Evolutionary conservation across 2,888 invertebrate species (phyloP).

Genomic region (Zelleria hepariella): DNA sequence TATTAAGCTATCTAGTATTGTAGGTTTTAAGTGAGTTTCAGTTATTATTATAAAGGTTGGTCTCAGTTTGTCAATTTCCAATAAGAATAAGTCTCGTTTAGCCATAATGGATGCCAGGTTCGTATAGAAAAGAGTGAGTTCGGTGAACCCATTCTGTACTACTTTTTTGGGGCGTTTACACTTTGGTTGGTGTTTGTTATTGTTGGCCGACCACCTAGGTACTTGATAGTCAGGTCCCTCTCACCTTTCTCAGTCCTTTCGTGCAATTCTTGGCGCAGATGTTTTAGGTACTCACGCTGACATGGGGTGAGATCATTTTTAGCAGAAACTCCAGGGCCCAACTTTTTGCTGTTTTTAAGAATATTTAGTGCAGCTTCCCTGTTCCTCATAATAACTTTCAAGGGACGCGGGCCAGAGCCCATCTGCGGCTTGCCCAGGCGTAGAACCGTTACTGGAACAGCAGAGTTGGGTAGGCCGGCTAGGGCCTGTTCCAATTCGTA

Average conservation of each 20-base stretch:
- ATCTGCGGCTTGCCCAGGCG: constrained; percentile 7
- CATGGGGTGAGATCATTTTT: constrained; percentile 8
- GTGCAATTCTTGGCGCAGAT: neutral
- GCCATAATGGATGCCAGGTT: constrained; percentile 12
- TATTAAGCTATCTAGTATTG: too few species aligned
- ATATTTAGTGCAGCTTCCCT: constrained; percentile 4
- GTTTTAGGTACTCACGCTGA: constrained; percentile 8
- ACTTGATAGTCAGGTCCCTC: too few species aligned
- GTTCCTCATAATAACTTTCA: constrained; percentile 4
- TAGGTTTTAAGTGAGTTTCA: too few species aligned
- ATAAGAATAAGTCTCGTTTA: constrained; percentile 10
- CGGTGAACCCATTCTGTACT: neutral
- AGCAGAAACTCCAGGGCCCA: neutral
- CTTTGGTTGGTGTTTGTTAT: too few species aligned
- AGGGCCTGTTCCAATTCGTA: constrained; percentile 5
- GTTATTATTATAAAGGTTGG: constrained; percentile 12
- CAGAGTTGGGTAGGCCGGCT: constrained; percentile 1
- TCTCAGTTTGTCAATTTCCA: constrained; percentile 7
- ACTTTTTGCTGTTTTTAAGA: neutral
- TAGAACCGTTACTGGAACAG: constrained; percentile 4
- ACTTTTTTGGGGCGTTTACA: neutral
- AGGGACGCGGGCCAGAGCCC: constrained; percentile 1
- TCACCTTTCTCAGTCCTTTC: too few species aligned
- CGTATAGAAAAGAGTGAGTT: constrained; percentile 7
- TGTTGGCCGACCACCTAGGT: too few species aligned